These are phyloP conservation scores for Microtus pennsylvanicus DNA, from an alignment of 2,113 vertebrate species.

Conservation along the genomic window DNA sequence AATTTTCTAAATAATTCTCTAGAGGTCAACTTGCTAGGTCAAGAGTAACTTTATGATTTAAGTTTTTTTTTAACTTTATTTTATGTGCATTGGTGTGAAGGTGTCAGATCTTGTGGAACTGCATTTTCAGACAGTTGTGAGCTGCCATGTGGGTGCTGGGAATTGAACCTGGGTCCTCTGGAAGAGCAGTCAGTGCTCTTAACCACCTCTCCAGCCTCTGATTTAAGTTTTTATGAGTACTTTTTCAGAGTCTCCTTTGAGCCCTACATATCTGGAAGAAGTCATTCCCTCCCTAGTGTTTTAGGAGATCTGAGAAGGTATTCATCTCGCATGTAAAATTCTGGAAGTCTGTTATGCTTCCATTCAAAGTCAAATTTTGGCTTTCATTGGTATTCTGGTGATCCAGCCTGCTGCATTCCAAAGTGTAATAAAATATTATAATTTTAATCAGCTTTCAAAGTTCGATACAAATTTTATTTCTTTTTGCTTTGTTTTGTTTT, in stretches of 20 bases:
- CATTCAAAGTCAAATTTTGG: neutral
- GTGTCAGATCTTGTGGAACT: too few species aligned
- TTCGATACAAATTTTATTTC: neutral
- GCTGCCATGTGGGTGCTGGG: too few species aligned
- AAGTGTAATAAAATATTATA: neutral
- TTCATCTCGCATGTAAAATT: too few species aligned
- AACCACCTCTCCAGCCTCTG: too few species aligned
- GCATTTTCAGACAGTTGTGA: too few species aligned
- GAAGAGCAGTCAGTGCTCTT: too few species aligned
- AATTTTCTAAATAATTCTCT: neutral
- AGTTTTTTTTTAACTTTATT: too few species aligned
- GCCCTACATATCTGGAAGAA: neutral
- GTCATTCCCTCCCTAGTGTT: neutral
- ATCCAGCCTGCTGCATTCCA: neutral
- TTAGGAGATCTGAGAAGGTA: neutral
- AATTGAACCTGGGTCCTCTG: too few species aligned
- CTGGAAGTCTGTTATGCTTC: neutral
- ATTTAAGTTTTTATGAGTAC: neutral
- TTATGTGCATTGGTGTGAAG: too few species aligned
- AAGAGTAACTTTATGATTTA: neutral
- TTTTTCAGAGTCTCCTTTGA: neutral
- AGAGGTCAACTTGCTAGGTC: neutral
- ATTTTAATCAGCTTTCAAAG: neutral
- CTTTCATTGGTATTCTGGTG: neutral
- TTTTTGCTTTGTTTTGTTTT: neutral